These are phyloP conservation scores for Schlechtendalia chinensis DNA, from an alignment of 1,140 invertebrate genomes.

Conservation along the genomic window DNA sequence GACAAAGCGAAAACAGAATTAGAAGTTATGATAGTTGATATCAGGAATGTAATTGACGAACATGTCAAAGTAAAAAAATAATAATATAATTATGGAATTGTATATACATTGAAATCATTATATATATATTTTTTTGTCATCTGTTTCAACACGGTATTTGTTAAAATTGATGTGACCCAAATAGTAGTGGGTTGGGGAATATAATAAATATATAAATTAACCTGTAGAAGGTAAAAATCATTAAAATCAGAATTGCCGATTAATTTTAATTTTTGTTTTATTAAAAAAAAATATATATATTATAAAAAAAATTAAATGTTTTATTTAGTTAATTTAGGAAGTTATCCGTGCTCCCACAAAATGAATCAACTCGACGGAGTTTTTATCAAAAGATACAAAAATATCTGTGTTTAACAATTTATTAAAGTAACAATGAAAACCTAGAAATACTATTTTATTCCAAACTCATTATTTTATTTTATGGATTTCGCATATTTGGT, in stretches of 20 bases:
- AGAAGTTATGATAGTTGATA: constrained; percentile 78
- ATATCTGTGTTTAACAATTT: no score
- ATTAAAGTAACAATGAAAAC: no score
- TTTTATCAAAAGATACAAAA: no score
- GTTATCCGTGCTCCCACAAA: no score
- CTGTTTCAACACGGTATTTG: constrained; percentile 24
- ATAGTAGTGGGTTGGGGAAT: constrained; percentile 18
- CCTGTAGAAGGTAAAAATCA: background rate
- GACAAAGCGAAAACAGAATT: constrained; percentile 81
- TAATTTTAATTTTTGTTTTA: no score
- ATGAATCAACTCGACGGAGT: no score
- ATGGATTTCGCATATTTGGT: no score
- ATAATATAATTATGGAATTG: constrained; percentile 81
- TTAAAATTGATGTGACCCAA: constrained; percentile 28
- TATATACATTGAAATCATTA: constrained; percentile 2
- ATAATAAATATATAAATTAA: constrained; percentile 5
- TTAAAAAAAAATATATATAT: no score
- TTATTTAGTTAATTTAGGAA: constrained; percentile 6
- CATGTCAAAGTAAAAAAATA: constrained; percentile 81
- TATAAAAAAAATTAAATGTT: no score
- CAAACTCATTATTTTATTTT: no score
- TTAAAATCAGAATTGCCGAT: no score
- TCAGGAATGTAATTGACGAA: constrained; percentile 79
- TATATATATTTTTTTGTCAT: constrained; percentile 1
- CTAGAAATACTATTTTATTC: no score